Base-by-base conservation (phyloP, 2,888 invertebrate species). In the Macropis europaea region DNA sequence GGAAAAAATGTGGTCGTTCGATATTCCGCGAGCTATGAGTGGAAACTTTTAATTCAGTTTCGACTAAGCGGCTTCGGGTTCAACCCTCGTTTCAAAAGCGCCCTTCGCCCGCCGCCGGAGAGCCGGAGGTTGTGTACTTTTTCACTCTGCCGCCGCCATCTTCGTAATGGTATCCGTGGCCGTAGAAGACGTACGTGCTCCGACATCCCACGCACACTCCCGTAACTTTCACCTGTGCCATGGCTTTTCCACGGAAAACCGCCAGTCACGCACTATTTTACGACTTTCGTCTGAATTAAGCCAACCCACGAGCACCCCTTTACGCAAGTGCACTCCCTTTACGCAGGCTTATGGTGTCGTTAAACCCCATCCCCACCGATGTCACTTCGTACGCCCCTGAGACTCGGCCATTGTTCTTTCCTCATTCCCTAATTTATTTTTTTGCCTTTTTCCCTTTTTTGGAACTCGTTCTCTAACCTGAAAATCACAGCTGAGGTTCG, bases 191-290 rank as follows among this genome's bases (percentile, higher is more conserved):
- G 77, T 76, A 83, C 77, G 78, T 82, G 81, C 53, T 53, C 19
- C 40, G 17, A 13, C 36, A 34, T 28, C 36, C 38, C 26, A 60
- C 43, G 40, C 60, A 68, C 61, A 62, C n/a, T n/a, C n/a, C n/a
- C n/a, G n/a, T n/a, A n/a, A n/a, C n/a, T n/a, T n/a, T 4, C 26
- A 26, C 34, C 13, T 36, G 15, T 15, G 34, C 40, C n/a, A n/a
- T n/a, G n/a, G 38, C 32, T 69, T 47, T 50, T 54, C 6, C 50
- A 56, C 57, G 34, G 42, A 56, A 66, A 72, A 70, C 73, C 71
- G 54, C 40, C 56, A 75, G 82, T 75, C 83, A 79, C 73, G 77
- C 81, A 72, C 72, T 76, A 72, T 82, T 82, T 82, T 82, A 83
- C 76, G 82, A 81, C 73, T 79, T 76, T 63, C 56, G 43, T 64